A percentile compares a stretch with the other conserved stretches of the same genome.
Evolutionary conservation across 2,888 invertebrate species (phyloP).

Genomic region (Aporophyla lueneburgensis): DNA sequence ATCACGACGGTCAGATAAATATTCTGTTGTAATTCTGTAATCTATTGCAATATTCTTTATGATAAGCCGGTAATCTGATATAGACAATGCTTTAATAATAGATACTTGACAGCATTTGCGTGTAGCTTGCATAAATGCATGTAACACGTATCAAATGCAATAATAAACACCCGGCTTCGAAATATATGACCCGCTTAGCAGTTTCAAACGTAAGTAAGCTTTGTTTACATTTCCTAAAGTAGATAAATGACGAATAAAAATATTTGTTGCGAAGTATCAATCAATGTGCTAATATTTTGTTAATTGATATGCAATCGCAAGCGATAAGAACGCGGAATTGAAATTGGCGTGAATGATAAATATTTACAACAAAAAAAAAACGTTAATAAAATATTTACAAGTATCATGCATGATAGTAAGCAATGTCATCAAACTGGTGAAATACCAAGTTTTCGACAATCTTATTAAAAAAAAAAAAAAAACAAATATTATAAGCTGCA

Average conservation of each 20-base stretch:
- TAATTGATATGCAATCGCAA: constrained; percentile 40
- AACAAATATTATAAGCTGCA: neutral
- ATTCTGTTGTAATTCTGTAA: constrained; percentile 33
- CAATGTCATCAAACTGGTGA: neutral
- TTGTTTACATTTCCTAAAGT: constrained; percentile 32
- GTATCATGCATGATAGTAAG: neutral
- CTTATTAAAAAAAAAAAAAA: neutral
- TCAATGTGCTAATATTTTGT: constrained; percentile 29
- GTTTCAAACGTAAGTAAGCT: constrained; percentile 17
- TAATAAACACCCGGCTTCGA: constrained; percentile 43
- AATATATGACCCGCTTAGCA: constrained; percentile 42
- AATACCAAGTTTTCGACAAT: neutral
- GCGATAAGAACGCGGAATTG: constrained; percentile 41
- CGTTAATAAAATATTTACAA: neutral
- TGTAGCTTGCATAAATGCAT: constrained; percentile 20
- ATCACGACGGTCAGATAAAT: constrained; percentile 23
- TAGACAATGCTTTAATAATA: constrained; percentile 43
- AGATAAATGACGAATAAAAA: constrained; percentile 1
- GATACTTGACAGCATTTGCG: constrained; percentile 17
- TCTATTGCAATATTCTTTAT: constrained; percentile 23
- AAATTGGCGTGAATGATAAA: constrained; percentile 13
- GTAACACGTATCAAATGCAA: constrained; percentile 21
- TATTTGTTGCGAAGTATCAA: constrained; percentile 5
- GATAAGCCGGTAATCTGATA: constrained; percentile 48
- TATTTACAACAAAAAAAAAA: constrained; percentile 7